Base-by-base conservation (phyloP, 1,140 invertebrate genomes). In the Oscheius sp. region DNA sequence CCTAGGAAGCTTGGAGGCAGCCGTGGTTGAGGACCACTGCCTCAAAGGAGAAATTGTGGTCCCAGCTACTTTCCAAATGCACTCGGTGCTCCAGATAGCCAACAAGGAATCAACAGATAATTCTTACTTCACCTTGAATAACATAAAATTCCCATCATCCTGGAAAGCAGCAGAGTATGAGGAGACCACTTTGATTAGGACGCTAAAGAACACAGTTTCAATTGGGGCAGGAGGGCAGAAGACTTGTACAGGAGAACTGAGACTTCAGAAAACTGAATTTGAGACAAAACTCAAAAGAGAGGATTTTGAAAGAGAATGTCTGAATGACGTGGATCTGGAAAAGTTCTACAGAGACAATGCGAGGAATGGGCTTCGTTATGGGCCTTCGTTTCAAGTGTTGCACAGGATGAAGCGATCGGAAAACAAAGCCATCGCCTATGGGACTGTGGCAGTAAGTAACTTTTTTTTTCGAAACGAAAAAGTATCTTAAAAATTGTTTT, bases 1-100 rank as follows among this genome's bases (percentile, higher is more conserved):
- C 23, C 7, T 26, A 55, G 23, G 7, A 42, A n/a, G 10, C 7
- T 55, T 55, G 49, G 63, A 73, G 20, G 46, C 42, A 1, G 36
- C 35, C 28, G 15, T 73, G 1, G 15, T 67, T 3, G 35, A 67
- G 18, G 64, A 46, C 52, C 71, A 73, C 42, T 31, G 28, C 0
- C n/a, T 73, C 0, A 49, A 67, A 10, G 52, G 55, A 3, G 58
- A 58, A 31, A 34, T 62, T 7, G 31, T 67, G 35, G 71, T 73
- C 20, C 45, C 63, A 28, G 71, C 46, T 3, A 65, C 58, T 15
- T 62, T 71, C 4, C 71, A 73, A 38, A 36, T 73, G 18, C 55
- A 42, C 63, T 31, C 52, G 49, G 31, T 73, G n/a, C 49, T 55
- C 7, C 15, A 55, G 7, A 23, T 20, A 4, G 23, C 28, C 7